Evolutionary conservation across 2,888 invertebrate species (phyloP), one percentile per base, ranked within the genome.

Genomic region (Ramazzottius varieornatus): DNA sequence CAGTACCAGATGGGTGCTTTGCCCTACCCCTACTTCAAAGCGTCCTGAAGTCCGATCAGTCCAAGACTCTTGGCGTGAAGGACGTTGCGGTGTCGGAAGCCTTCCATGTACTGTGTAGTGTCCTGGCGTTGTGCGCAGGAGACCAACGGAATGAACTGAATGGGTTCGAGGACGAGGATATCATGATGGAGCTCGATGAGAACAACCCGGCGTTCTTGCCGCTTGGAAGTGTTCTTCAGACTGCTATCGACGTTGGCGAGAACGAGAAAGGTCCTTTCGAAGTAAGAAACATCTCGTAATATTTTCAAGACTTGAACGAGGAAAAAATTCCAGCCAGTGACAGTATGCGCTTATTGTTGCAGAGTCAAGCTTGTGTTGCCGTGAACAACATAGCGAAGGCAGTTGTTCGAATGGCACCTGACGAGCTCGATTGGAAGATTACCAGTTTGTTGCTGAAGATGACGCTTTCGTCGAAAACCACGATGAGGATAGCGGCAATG

Each of bases 181-280:
- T 20, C 40, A 40, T 40, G 8, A 20, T 20, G 8, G 40, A 40
- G 40, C 8, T 40, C 8, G 40, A 40, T 40, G 40, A 40, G 75
- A 80, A 82, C 70, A 83, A 86, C 75, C 89, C 91, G 0, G 80
- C 81, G 67, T 82, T 86, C 70, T 80, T 91, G 73, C 92, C 92
- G 1, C 80, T 86, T 46, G 81, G 83, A 71, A 84, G 86, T 73
- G 86, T 93, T 81, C 83, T 90, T 72, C 81, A 83, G 63, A 77
- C 89, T 65, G 80, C 92, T 46, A 81, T 90, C 67, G 82, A 86
- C 70, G 79, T 89, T 32, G 85, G 88, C 71, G 82, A 84, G 81
- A 54, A 24, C 29, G 29, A 4, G 8, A 54, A 16, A 24, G 54
- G 13, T 54, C 29, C 4, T 4, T 54, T 54, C 54, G 54, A 54